Evolutionary conservation across 2,797 vertebrate species (phyloP).

Genomic region (Apogon talboti): DNA sequence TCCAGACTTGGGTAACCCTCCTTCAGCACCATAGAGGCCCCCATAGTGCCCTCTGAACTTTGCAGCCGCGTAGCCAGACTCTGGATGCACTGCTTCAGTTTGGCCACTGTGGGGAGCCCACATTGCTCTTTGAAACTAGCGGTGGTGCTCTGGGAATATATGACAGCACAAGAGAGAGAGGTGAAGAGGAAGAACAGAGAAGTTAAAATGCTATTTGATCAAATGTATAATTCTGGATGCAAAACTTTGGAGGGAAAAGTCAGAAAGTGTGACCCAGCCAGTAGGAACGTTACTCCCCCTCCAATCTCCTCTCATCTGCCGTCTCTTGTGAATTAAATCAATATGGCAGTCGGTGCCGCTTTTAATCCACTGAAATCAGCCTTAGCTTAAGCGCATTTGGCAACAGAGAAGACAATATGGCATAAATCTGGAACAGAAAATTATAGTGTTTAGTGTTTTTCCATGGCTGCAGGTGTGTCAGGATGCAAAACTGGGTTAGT

Average conservation of each 20-base stretch:
- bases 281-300: conserved; percentile 12
- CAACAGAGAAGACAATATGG: conserved; percentile 40
- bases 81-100: conserved; percentile 97
- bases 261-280: conserved; percentile 22
- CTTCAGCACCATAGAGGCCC: conserved; percentile 89
- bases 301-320: conserved; percentile 33
- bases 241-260: conserved; percentile 37
- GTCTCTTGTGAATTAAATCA: conserved; percentile 53
- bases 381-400: conserved; percentile 53
- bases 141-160: conserved; percentile 85
- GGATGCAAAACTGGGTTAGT: conserved; percentile 5
- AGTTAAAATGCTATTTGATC: conserved; percentile 24
- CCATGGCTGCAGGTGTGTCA: conserved; percentile 16
- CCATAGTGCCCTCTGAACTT: conserved; percentile 85
- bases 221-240: conserved; percentile 37
- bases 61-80: conserved; percentile 91
- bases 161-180: background rate
- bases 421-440: conserved; percentile 33
- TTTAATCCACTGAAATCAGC: conserved; percentile 58
- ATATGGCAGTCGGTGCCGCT: conserved; percentile 47
- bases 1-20: conserved; percentile 93
- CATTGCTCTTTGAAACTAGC: conserved; percentile 95
- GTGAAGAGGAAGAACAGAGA: conserved; percentile 5
- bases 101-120: conserved; percentile 93
- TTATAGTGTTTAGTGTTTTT: conserved; percentile 4